Conservation (phyloP, 2,113 vertebrate species). For the Urocolius indicus region DNA sequence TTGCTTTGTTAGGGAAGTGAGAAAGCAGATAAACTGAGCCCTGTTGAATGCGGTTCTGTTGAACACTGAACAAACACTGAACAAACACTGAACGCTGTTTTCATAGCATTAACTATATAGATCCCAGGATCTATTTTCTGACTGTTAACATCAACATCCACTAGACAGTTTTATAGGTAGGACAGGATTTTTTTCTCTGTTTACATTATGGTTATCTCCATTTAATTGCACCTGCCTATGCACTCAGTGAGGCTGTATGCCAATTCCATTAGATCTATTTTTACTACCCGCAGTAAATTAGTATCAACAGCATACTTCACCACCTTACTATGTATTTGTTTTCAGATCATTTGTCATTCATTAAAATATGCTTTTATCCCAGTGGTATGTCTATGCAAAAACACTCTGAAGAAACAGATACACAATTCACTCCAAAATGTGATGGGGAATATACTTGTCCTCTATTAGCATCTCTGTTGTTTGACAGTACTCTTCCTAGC, state of each 20-base stretch:
- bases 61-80: not conserved
- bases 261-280: not conserved
- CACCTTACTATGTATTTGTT: not conserved
- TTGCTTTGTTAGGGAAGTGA: not conserved
- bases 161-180: not conserved
- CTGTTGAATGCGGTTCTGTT: not conserved
- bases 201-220: not conserved
- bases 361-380: not conserved
- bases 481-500: not conserved
- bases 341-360: not conserved
- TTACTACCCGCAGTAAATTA: not conserved
- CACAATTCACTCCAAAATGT: not conserved
- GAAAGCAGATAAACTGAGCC: not conserved
- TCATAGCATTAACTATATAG: not conserved
- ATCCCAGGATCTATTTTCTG: not conserved
- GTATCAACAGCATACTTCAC: not conserved
- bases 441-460: not conserved
- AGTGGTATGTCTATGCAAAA: not conserved
- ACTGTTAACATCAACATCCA: not conserved
- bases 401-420: not conserved
- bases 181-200: not conserved
- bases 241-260: not conserved
- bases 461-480: not conserved
- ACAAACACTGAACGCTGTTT: not conserved
- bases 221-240: not conserved